A percentile compares a stretch with the other conserved stretches of the same genome.
phyloP scores from a whole-genome alignment of 2,113 vertebrate genomes.

The Piaya cayana region DNA sequence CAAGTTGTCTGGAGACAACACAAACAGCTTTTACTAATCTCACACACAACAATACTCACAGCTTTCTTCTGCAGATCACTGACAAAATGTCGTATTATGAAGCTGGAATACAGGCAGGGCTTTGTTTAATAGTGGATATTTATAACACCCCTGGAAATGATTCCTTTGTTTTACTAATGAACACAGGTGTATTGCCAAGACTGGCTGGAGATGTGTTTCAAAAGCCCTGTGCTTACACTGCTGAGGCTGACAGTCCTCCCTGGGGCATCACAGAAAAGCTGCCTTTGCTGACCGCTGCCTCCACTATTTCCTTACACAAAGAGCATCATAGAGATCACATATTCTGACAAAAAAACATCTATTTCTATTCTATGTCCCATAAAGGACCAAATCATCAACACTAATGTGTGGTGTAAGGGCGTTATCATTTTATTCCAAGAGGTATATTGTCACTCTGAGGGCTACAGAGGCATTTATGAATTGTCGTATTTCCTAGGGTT shows the following conservation, averaged over 20 bases:
- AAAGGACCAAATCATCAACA: rapidly evolving
- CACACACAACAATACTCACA: not conserved
- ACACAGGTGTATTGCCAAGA: not conserved
- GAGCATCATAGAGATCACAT: not conserved
- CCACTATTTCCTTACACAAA: not conserved
- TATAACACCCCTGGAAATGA: not conserved
- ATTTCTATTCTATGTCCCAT: not conserved
- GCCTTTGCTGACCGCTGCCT: not conserved
- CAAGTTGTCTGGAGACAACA: not conserved
- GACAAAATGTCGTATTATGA: not conserved
- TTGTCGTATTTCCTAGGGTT: not conserved
- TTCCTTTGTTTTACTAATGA: not conserved
- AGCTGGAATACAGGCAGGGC: not conserved
- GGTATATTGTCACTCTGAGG: not conserved
- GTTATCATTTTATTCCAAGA: not conserved
- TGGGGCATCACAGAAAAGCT: rapidly evolving
- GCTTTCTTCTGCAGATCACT: not conserved
- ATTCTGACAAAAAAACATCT: not conserved
- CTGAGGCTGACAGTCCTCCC: not conserved
- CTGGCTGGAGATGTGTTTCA: not conserved
- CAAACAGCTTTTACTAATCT: not conserved
- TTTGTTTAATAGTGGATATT: not conserved
- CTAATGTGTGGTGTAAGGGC: not conserved
- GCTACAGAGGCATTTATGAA: not conserved
- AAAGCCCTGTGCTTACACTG: not conserved